These are phyloP conservation scores for Pristionchus japonicus DNA, from an alignment of 2,888 invertebrate genomes.

Conservation along the genomic window DNA sequence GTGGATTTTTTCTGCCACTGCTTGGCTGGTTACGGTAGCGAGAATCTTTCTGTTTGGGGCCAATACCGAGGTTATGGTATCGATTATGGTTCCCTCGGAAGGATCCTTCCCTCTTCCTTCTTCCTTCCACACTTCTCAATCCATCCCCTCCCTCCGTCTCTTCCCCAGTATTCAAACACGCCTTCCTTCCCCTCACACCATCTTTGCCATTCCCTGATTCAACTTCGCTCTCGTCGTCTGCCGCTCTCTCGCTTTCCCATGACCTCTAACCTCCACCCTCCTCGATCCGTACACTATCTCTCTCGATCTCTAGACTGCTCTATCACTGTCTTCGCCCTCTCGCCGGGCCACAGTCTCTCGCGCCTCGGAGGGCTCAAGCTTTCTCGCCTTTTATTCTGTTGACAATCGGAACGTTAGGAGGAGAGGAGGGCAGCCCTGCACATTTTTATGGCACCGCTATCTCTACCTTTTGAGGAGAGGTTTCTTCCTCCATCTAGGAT, in stretches of 20 bases:
- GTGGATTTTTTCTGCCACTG: not conserved
- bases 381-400: slow-evolving; percentile 46
- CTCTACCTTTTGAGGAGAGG: slow-evolving; percentile 25
- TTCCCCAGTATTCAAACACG: slow-evolving; percentile 35
- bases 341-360: not conserved
- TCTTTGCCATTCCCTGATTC: slow-evolving; percentile 40
- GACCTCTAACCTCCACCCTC: not conserved
- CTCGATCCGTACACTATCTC: not conserved
- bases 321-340: slow-evolving; percentile 34
- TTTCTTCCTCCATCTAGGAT: not conserved
- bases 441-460: slow-evolving; percentile 24
- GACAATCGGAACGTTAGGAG: slow-evolving; percentile 37
- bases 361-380: not conserved
- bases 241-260: not conserved
- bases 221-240: slow-evolving; percentile 31
- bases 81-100: not conserved
- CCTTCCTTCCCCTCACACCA: slow-evolving; percentile 24
- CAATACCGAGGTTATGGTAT: not conserved
- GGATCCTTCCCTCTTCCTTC: not conserved
- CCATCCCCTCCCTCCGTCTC: not conserved
- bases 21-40: not conserved
- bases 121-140: not conserved
- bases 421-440: not conserved
- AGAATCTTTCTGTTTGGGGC: not conserved
- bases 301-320: not conserved